Evolutionary conservation across 2,797 vertebrate genomes (phyloP), one percentile per base, ranked within the genome.

Genomic region (Anguilla anguilla): DNA sequence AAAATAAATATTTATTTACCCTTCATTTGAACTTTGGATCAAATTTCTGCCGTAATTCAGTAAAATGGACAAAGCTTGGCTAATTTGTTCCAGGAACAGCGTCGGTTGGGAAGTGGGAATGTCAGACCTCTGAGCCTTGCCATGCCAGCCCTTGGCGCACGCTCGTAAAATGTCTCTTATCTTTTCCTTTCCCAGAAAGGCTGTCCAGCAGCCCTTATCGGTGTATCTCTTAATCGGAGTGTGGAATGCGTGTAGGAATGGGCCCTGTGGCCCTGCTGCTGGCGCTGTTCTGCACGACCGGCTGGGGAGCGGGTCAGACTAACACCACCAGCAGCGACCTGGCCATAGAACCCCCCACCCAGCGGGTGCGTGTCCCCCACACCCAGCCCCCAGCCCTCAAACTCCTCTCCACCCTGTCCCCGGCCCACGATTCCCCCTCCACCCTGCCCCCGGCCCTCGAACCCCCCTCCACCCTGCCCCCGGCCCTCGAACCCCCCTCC

Each of bases 281-380:
- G 92, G 94, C 97, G 92, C 94, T 97, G 92, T 93, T 94, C 51
- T 89, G 97, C 85, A 87, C 95, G 82, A 93, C 91, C 84, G 92
- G 92, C 91, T 88, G 89, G 89, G 97, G 97, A 94, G 95, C 95
- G 94, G 96, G 95, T 89, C 94, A 97, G 91, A 90, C 94, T 87
- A 97, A 97, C 92, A 93, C 91, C 90, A 94, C 94, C 25, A 95
- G 95, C 69, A 92, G 92, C 89, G 91, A 87, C 85, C 88, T 51
- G 6, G 90, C 91, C 3, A 92, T 0, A 11, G 53, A 64, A 7
- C 19, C 53, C 35, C 67, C 64, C 0, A 39, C 87, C 85, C 31
- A 7, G 10, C 77, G 64, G 19, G 59, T 86, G 0, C 91, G 86
- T 46, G 6, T 89, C 69, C 57, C 39, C 39, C 39, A 43, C 39